These are phyloP conservation scores for Rhabdophis nuchalis DNA, from an alignment of 2,797 vertebrate genomes.

Conservation along the genomic window DNA sequence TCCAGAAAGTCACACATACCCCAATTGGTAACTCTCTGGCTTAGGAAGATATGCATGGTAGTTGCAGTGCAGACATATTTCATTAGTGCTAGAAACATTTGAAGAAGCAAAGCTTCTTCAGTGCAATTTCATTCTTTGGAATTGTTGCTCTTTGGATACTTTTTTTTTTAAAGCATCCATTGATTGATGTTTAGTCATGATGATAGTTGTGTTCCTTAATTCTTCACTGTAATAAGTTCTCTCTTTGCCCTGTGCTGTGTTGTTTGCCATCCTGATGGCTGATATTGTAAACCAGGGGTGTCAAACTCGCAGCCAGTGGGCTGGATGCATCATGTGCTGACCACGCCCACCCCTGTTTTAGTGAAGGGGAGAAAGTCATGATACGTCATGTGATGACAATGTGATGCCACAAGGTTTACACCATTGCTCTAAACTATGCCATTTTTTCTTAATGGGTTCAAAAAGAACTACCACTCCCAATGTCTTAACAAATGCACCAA, in stretches of 20 bases:
- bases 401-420: too few relatives aligned
- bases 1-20: neutral
- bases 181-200: neutral
- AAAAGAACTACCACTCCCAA: neutral
- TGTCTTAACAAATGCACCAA: neutral
- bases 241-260: neutral
- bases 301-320: too few relatives aligned
- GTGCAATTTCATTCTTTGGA: neutral
- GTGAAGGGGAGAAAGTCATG: too few relatives aligned
- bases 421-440: neutral
- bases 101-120: neutral
- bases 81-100: neutral
- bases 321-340: too few relatives aligned
- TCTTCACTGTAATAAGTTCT: neutral
- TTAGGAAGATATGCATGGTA: neutral
- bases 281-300: neutral
- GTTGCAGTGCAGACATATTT: neutral
- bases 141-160: neutral
- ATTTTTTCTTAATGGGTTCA: neutral
- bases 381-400: too few relatives aligned
- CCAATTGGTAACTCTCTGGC: neutral
- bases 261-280: neutral
- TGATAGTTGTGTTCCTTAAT: neutral
- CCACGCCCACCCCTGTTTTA: too few relatives aligned
- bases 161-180: neutral